Evolutionary conservation across 2,113 vertebrate genomes (phyloP).

Genomic region (Limnothrissa miodon): DNA sequence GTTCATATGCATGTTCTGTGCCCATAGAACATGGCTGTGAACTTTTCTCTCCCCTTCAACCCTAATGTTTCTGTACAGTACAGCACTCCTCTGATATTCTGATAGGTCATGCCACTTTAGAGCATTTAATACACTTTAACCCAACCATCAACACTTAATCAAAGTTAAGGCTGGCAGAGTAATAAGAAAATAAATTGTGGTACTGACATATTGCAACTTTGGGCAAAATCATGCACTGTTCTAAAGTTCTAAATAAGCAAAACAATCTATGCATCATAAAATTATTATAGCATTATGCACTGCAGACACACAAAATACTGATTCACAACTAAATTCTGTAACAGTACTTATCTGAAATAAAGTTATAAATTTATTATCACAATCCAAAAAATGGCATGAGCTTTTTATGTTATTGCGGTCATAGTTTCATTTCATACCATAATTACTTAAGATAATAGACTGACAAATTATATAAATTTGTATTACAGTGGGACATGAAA

Average conservation of each 20-base stretch:
- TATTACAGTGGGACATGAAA: background rate
- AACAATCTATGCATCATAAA: no score
- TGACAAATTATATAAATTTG: background rate
- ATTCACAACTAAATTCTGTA: background rate
- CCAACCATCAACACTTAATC: background rate
- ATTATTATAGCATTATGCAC: no score
- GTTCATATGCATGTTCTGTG: conserved; percentile 25
- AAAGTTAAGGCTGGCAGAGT: background rate
- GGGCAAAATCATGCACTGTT: background rate
- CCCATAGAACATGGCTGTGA: conserved; percentile 8
- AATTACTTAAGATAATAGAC: background rate
- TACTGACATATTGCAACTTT: background rate
- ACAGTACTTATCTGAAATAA: background rate
- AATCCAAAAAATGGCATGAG: background rate
- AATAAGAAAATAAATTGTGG: background rate
- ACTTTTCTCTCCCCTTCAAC: conserved; percentile 14
- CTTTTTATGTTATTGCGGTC: background rate
- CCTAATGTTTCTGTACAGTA: background rate
- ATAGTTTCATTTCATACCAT: background rate
- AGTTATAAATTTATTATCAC: no score
- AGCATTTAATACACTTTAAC: conserved; percentile 35
- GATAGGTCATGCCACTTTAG: conserved; percentile 3
- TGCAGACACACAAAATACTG: background rate
- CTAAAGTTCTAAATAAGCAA: background rate
- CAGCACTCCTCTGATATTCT: conserved; percentile 8